Conservation (phyloP, 1,140 invertebrate species). For the Pseudobourletiella spinata region DNA sequence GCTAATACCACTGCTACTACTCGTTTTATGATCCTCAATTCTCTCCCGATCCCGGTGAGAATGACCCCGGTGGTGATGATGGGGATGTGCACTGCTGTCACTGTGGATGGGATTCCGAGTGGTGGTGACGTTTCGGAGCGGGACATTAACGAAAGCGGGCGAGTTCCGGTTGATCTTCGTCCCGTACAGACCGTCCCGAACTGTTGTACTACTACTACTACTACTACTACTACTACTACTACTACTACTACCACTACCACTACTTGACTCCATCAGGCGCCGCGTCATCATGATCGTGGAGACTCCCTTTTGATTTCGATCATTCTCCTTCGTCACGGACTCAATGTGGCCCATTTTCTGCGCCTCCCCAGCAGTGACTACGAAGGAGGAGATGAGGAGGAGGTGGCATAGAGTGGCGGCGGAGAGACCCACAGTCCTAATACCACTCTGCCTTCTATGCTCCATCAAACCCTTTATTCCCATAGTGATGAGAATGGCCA, state of each 20-base stretch:
- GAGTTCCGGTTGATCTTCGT: background rate
- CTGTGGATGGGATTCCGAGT: background rate
- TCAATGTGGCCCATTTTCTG: constrained; percentile 17
- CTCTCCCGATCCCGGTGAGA: background rate
- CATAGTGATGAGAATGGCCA: too few species aligned
- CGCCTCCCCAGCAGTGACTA: background rate
- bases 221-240: background rate
- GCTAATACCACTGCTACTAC: background rate
- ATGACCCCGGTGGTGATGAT: background rate
- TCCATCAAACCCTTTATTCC: too few species aligned
- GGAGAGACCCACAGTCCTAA: too few species aligned
- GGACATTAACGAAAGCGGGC: background rate
- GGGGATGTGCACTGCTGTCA: background rate
- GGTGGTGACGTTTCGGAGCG: background rate
- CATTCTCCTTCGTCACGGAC: constrained; percentile 6
- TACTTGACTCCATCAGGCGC: background rate
- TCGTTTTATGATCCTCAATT: background rate
- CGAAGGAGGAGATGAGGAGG: background rate
- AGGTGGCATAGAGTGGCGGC: too few species aligned
- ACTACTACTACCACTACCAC: background rate
- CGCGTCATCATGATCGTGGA: background rate
- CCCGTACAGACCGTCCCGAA: background rate
- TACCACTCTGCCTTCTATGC: too few species aligned
- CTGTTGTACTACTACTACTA: too few species aligned
- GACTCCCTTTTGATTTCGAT: background rate